Percentiles rank a stretch among this genome's conserved stretches.
These are phyloP conservation scores for Poeciliopsis infans DNA, from an alignment of 2,797 vertebrate species.

Conservation along the genomic window DNA sequence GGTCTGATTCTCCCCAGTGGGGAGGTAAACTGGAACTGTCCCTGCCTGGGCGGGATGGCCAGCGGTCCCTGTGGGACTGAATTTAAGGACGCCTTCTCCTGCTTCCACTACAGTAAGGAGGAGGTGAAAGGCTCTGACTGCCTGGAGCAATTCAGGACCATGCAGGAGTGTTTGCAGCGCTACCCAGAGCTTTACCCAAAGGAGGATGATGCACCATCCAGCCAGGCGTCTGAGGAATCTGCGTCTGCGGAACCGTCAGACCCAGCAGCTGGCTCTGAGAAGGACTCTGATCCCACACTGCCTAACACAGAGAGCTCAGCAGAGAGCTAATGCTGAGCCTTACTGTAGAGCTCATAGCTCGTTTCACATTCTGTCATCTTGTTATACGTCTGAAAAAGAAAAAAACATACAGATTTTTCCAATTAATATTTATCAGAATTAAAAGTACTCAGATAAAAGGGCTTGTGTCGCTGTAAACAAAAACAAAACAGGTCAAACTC, in stretches of 20 bases:
- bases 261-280: slow-evolving; percentile 27
- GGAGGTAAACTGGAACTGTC: slow-evolving; percentile 96
- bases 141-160: slow-evolving; percentile 88
- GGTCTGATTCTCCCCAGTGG: slow-evolving; percentile 91
- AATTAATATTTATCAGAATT: slow-evolving; percentile 1
- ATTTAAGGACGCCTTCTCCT: slow-evolving; percentile 95
- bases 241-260: slow-evolving; percentile 14
- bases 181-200: slow-evolving; percentile 94
- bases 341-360: background rate
- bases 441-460: background rate
- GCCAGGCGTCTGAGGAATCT: slow-evolving; percentile 55
- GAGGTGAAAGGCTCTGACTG: slow-evolving; percentile 93
- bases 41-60: slow-evolving; percentile 93
- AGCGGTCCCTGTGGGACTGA: slow-evolving; percentile 93
- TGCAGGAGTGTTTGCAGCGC: slow-evolving; percentile 95
- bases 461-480: slow-evolving; percentile 5
- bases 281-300: slow-evolving; percentile 43
- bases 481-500: background rate
- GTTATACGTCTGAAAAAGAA: slow-evolving; percentile 1
- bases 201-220: slow-evolving; percentile 74
- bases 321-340: slow-evolving; percentile 48
- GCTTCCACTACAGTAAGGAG: slow-evolving; percentile 93
- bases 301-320: slow-evolving; percentile 53
- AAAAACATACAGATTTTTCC: slow-evolving; percentile 1
- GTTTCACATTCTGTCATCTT: background rate